These are phyloP conservation scores for Zaprionus ghesquierei DNA, from an alignment of 1,140 invertebrate species.

Conservation along the genomic window DNA sequence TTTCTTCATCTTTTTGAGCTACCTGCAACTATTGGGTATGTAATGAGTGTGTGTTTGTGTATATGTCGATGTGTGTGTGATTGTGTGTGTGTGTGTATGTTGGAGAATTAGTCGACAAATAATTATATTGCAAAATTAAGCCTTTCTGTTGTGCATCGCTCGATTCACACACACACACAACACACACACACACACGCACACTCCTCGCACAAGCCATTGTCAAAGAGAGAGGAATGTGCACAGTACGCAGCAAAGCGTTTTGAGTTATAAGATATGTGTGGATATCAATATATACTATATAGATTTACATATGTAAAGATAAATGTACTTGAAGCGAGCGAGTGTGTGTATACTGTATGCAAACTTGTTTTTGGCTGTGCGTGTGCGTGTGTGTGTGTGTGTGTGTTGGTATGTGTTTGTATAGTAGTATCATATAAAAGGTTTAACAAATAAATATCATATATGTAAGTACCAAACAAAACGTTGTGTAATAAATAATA, in stretches of 20 bases:
- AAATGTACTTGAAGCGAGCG: background rate
- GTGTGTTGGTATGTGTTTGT: background rate
- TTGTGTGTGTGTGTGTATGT: constrained; percentile 4
- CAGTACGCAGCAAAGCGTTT: constrained; percentile 13
- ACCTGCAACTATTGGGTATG: constrained; percentile 15
- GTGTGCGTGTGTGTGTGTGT: background rate
- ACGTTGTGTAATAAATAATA: constrained; percentile 50
- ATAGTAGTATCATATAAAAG: constrained; percentile 23
- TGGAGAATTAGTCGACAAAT: constrained; percentile 51
- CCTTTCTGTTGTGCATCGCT: constrained; percentile 49
- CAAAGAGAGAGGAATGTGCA: constrained; percentile 52
- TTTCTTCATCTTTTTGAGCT: background rate
- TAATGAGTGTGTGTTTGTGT: constrained; percentile 13
- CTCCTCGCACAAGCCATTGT: constrained; percentile 17
- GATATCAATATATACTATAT: background rate
- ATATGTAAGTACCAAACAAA: constrained; percentile 52
- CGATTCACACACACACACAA: too few relatives aligned
- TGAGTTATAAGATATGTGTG: too few relatives aligned
- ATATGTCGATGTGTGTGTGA: constrained; percentile 16
- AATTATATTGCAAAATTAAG: constrained; percentile 68
- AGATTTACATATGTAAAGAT: background rate
- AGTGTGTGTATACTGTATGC: background rate
- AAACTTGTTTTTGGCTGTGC: background rate
- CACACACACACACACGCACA: too few relatives aligned
- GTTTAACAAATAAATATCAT: constrained; percentile 48